Evolutionary conservation across 2,113 vertebrate genomes (phyloP).

Genomic region (Mustela lutreola): DNA sequence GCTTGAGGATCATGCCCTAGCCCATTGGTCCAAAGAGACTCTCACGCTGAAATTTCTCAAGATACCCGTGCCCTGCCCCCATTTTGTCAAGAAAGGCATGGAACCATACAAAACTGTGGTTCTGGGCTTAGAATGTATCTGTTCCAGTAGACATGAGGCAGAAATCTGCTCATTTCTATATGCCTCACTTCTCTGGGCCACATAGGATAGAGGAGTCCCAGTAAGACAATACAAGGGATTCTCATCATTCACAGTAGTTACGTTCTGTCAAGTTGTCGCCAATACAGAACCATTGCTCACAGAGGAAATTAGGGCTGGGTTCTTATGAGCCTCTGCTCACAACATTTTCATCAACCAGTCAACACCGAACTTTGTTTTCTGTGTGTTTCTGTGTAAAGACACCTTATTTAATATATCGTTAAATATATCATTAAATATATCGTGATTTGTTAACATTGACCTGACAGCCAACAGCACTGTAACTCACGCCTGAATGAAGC

Average conservation of each 20-base stretch:
- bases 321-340: not conserved
- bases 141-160: not conserved
- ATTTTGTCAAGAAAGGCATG: not conserved
- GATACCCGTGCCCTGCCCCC: not conserved
- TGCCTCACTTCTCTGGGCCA: not conserved
- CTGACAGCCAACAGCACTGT: not conserved
- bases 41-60: not conserved
- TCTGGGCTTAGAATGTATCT: not conserved
- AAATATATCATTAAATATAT: no score
- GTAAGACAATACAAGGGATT: not conserved
- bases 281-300: not conserved
- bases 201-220: no score
- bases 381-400: not conserved
- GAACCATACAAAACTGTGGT: not conserved
- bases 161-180: not conserved
- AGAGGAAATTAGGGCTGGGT: not conserved
- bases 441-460: not conserved
- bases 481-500: not conserved
- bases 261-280: not conserved
- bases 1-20: fast-evolving
- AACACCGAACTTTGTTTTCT: not conserved
- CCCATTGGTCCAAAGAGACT: not conserved
- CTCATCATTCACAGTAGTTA: not conserved
- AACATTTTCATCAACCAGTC: not conserved
- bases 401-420: not conserved